Percentiles rank a stretch among this genome's conserved stretches.
These are phyloP conservation scores for Valencia hispanica DNA, from an alignment of 2,797 vertebrate genomes.

Conservation along the genomic window DNA sequence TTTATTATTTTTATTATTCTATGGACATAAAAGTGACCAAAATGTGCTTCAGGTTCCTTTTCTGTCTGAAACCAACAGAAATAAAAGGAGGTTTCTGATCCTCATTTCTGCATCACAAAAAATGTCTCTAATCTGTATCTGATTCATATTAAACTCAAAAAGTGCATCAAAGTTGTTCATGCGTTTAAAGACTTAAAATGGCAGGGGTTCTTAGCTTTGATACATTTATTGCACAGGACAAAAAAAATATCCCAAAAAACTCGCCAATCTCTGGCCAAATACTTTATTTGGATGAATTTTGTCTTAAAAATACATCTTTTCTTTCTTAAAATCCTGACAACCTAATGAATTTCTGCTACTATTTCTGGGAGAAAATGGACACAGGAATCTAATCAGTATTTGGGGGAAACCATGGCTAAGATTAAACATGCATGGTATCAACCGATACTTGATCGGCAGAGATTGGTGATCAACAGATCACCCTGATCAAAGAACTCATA, in stretches of 20 bases:
- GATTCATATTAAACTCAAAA: neutral
- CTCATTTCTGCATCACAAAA: neutral
- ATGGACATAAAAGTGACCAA: neutral
- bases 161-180: neutral
- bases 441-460: neutral
- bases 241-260: neutral
- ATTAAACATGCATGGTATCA: neutral
- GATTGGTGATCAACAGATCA: neutral
- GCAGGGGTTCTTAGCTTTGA: neutral
- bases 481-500: neutral
- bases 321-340: neutral
- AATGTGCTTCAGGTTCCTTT: neutral
- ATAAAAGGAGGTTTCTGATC: neutral
- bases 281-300: neutral
- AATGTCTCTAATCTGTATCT: neutral
- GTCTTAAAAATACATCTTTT: neutral
- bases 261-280: neutral
- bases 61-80: neutral
- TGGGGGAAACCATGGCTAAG: no score
- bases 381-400: no score
- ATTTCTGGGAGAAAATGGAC: no score
- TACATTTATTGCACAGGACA: no score
- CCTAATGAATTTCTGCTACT: neutral
- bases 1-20: no score
- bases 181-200: neutral